Percentiles rank a stretch among this genome's conserved stretches.
Evolutionary conservation across 2,113 vertebrate genomes (phyloP).

Genomic region (Centropristis striata): DNA sequence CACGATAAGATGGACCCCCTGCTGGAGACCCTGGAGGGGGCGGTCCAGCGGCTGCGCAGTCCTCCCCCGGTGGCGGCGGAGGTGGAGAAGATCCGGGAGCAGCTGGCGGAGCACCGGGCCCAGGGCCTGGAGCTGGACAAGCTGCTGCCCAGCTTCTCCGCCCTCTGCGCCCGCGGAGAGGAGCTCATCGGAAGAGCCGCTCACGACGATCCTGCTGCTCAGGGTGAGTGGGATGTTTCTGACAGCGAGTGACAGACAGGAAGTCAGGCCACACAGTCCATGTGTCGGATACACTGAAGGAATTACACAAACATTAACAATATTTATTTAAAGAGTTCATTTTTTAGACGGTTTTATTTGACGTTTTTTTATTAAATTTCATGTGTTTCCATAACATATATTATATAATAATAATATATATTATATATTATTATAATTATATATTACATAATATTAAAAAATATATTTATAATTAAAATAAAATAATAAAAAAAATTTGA

Average conservation of each 20-base stretch:
- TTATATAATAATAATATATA: no score
- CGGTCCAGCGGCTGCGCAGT: constrained; percentile 91
- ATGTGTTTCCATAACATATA: no score
- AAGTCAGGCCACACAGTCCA: not conserved
- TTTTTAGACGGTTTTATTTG: no score
- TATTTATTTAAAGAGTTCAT: no score
- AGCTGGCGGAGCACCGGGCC: constrained; percentile 93
- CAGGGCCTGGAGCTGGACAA: constrained; percentile 96
- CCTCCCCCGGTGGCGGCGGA: constrained; percentile 96
- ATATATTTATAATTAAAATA: no score
- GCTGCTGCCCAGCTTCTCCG: constrained; percentile 95
- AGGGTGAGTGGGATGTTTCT: constrained; percentile 85
- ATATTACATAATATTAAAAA: no score
- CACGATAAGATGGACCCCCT: constrained; percentile 99
- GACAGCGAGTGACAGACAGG: not conserved
- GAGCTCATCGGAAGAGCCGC: constrained; percentile 93
- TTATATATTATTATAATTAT: no score
- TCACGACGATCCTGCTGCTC: constrained; percentile 93
- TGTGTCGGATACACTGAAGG: not conserved
- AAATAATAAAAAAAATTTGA: no score
- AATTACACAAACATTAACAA: not conserved
- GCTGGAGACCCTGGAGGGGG: constrained; percentile 93
- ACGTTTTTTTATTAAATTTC: no score
- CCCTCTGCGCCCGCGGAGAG: constrained; percentile 92
- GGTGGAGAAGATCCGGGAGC: constrained; percentile 98